phyloP scores from a whole-genome alignment of 1,140 invertebrate genomes.

The Cherax quadricarinatus region DNA sequence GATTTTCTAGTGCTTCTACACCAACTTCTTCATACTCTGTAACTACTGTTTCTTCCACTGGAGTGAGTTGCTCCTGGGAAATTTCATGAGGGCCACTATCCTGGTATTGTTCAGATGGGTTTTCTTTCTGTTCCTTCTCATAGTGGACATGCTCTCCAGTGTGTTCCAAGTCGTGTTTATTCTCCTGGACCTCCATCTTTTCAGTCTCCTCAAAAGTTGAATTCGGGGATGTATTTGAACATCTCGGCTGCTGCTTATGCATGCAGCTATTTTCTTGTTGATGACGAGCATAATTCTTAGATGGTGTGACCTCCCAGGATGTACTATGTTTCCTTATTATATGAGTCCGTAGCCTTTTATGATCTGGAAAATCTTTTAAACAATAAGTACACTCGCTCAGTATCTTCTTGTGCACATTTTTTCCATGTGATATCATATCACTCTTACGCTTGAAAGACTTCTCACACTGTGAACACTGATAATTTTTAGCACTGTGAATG shows the following conservation, averaged over 20 bases:
- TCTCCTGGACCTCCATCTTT: background rate
- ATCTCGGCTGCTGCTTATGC: background rate
- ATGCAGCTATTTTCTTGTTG: slow-evolving; percentile 47
- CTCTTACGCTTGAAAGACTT: slow-evolving; percentile 42
- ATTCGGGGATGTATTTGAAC: background rate
- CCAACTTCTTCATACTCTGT: background rate
- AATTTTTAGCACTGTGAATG: slow-evolving; percentile 49
- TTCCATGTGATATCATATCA: slow-evolving; percentile 45
- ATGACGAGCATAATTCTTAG: slow-evolving; percentile 30
- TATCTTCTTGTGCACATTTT: slow-evolving; percentile 24
- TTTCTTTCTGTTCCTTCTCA: background rate
- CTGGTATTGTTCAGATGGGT: background rate
- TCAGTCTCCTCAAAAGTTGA: background rate
- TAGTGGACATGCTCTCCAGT: background rate
- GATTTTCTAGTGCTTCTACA: background rate
- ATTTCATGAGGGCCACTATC: background rate
- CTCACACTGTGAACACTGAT: slow-evolving; percentile 26
- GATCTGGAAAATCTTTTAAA: slow-evolving; percentile 37
- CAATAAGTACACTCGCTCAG: slow-evolving; percentile 28
- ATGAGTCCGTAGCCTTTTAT: slow-evolving; percentile 40
- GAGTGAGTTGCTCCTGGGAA: background rate
- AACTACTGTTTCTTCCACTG: background rate
- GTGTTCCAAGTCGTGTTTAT: background rate
- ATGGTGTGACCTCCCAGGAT: slow-evolving; percentile 47
- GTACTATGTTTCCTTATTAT: slow-evolving; percentile 53